These are phyloP conservation scores for Protomyctophum bolini DNA, from an alignment of 2,113 vertebrate genomes.

Conservation along the genomic window DNA sequence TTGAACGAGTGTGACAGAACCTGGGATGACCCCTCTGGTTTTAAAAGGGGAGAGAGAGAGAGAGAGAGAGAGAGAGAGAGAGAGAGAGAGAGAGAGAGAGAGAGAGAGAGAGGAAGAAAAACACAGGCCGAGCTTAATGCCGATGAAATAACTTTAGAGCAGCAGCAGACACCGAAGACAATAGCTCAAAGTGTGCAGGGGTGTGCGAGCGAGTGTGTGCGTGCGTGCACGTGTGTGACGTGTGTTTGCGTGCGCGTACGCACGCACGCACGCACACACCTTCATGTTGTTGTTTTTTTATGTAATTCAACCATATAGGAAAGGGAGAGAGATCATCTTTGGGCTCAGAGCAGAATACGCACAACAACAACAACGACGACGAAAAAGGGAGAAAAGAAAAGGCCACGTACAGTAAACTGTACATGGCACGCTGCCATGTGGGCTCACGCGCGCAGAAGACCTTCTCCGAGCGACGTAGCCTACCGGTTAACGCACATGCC, in stretches of 20 bases:
- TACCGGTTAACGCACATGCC: slow-evolving; percentile 33
- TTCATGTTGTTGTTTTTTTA: too few species aligned
- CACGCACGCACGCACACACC: too few species aligned
- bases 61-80: too few species aligned
- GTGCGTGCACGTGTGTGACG: slow-evolving; percentile 2
- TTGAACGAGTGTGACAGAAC: slow-evolving; percentile 68
- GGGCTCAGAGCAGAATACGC: too few species aligned
- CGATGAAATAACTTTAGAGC: slow-evolving; percentile 36
- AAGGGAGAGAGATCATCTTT: too few species aligned
- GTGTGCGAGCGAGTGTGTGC: background rate
- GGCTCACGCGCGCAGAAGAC: slow-evolving; percentile 23
- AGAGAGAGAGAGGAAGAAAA: background rate
- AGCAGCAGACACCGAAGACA: slow-evolving; percentile 37
- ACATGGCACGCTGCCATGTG: slow-evolving; percentile 1
- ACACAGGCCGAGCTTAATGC: slow-evolving; percentile 3
- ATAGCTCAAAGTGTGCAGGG: slow-evolving; percentile 13
- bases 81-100: background rate
- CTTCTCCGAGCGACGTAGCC: slow-evolving; percentile 16
- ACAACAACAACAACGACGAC: too few species aligned
- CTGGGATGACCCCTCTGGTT: slow-evolving; percentile 55
- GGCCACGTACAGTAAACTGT: slow-evolving; percentile 8
- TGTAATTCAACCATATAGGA: too few species aligned
- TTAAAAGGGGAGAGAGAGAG: slow-evolving; percentile 10
- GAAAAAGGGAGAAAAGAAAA: background rate
- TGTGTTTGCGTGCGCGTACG: slow-evolving; percentile 6